Evolutionary conservation across 2,797 vertebrate species (phyloP).

Genomic region (Knipowitschia caucasica): DNA sequence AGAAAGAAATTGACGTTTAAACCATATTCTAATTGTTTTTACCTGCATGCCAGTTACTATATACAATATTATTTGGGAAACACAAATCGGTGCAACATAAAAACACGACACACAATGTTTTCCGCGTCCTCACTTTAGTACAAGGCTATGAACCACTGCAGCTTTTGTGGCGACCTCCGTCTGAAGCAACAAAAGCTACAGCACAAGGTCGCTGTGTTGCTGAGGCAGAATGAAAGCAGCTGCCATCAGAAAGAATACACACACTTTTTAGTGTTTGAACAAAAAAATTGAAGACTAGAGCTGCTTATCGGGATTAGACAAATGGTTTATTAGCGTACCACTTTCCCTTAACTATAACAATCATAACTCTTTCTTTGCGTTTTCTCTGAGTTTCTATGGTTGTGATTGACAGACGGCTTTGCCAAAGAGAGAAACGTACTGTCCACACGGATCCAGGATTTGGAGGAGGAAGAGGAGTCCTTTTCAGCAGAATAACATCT

Average conservation of each 20-base stretch:
- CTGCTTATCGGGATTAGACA: conserved; percentile 4
- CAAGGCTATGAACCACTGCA: conserved; percentile 12
- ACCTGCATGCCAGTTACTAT: too few species aligned
- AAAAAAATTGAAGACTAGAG: conserved; percentile 11
- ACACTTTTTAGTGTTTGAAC: conserved; percentile 5
- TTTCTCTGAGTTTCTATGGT: background rate
- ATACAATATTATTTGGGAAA: too few species aligned
- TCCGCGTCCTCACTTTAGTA: conserved; percentile 29
- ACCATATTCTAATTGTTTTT: too few species aligned
- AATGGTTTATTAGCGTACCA: background rate
- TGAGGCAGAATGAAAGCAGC: conserved; percentile 15
- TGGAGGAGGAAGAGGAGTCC: background rate
- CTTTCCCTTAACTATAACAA: too few species aligned
- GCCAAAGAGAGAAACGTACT: background rate
- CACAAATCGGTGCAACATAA: background rate
- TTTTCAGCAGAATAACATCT: background rate
- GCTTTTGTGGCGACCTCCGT: conserved; percentile 31
- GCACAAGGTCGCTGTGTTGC: conserved; percentile 36
- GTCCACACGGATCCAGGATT: background rate
- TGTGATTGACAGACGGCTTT: background rate
- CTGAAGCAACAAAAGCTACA: conserved; percentile 36
- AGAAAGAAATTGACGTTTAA: too few species aligned
- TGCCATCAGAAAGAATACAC: conserved; percentile 10
- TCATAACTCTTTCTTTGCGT: too few species aligned
- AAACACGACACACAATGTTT: background rate